Evolutionary conservation across 2,888 invertebrate genomes (phyloP).

Genomic region (Ophion costatus): DNA sequence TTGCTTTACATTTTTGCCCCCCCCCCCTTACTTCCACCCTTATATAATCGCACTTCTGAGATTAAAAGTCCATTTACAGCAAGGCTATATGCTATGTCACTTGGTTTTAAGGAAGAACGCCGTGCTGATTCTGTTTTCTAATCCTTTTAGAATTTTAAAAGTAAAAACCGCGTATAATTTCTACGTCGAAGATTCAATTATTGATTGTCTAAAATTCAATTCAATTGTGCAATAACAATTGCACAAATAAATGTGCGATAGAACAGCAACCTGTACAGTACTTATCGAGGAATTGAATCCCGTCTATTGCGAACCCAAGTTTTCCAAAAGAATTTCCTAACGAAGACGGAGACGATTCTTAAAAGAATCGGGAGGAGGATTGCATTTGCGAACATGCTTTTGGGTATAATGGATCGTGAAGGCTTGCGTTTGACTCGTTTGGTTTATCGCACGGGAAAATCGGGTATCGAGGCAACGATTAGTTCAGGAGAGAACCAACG

Average conservation of each 20-base stretch:
- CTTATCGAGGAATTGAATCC: neutral
- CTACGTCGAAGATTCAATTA: too few species aligned
- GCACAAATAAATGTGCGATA: too few species aligned
- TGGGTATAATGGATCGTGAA: conserved; percentile 27
- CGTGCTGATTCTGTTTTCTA: neutral
- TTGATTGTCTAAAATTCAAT: too few species aligned
- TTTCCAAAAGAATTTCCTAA: too few species aligned
- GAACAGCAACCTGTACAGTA: neutral
- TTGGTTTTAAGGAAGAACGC: neutral
- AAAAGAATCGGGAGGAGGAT: conserved; percentile 27
- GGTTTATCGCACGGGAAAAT: conserved; percentile 57
- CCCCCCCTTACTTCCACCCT: conserved; percentile 4
- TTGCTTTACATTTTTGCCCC: conserved; percentile 25
- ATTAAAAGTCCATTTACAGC: conserved; percentile 21
- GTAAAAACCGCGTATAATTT: too few species aligned
- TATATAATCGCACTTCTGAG: conserved; percentile 31
- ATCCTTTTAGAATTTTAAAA: neutral
- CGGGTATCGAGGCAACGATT: conserved; percentile 43
- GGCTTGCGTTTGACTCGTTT: conserved; percentile 38
- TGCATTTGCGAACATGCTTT: conserved; percentile 49
- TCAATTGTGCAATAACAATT: too few species aligned
- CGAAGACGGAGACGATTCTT: neutral
- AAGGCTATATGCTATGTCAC: neutral
- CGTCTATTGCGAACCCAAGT: neutral
- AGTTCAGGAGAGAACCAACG: conserved; percentile 35